Evolutionary conservation across 37 sponge, comb jelly and placozoan genomes (phyloP), one percentile per base, ranked within the genome.

Genomic region (Bolinopsis microptera): DNA sequence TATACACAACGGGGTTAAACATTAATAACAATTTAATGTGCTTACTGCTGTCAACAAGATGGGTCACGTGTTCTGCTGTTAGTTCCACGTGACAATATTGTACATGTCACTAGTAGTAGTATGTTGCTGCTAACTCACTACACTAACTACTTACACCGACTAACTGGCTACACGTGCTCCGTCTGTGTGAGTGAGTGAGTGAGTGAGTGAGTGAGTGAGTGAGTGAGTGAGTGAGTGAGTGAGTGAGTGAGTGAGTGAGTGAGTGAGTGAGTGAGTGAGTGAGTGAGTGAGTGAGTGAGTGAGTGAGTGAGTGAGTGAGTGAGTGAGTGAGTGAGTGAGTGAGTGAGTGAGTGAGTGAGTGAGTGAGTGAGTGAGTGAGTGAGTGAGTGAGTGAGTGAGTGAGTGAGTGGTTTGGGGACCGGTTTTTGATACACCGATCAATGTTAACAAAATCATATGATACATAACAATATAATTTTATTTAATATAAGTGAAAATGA

Each of bases 211-310:
- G 93, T 77, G 93, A 76, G 82, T 77, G 82, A 76, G 93, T 93
- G 93, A 76, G 93, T 77, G 82, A 34, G 93, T 93, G 93, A 76
- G 93, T 76, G 93, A 76, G 93, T 93, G 93, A 76, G 82, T 93
- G 93, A 76, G 93, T 93, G 93, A 76, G 93, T 33, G 93, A 76
- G 82, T 77, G 82, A 76, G 82, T 93, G 93, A 76, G 93, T 93
- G 93, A 76, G 93, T 76, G 93, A 76, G 93, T 93, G 93, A 76
- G 82, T 77, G 93, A 30, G 80, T 76, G 80, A 30, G 80, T 76
- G 80, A 30, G 80, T 76, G 80, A 30, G 80, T 76, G 80, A 30
- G 80, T 76, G 80, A 30, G 80, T 90, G 92, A 9, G 67, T 90
- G 92, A 22, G 83, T 68, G 26, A 69, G 31, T 32, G 41, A 27